Conservation (phyloP, 2,888 invertebrate species). For the Pinctada fucata region DNA sequence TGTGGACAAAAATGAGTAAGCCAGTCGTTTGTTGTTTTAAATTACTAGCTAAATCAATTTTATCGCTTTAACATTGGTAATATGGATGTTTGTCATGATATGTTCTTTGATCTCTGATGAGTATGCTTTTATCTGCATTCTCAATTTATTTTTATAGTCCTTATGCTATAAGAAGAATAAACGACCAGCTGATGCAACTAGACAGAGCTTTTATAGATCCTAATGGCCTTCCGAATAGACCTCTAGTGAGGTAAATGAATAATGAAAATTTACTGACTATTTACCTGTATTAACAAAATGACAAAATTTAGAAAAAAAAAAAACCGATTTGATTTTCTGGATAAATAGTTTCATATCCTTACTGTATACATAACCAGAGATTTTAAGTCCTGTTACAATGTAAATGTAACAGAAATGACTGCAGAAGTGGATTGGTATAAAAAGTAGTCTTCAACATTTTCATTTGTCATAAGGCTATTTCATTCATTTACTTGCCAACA, state of each 20-base stretch:
- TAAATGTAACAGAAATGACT: too few species aligned
- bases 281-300: too few species aligned
- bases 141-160: constrained; percentile 23
- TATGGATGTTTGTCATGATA: too few species aligned
- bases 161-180: constrained; percentile 48
- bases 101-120: too few species aligned
- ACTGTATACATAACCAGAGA: background rate
- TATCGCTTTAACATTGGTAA: background rate
- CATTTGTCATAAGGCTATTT: too few species aligned
- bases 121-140: too few species aligned
- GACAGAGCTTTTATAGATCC: constrained; percentile 57
- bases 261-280: background rate
- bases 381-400: background rate
- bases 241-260: constrained; percentile 16
- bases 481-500: too few species aligned
- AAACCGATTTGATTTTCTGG: background rate
- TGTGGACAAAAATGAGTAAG: constrained; percentile 57
- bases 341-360: background rate
- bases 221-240: constrained; percentile 45
- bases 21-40: constrained; percentile 2
- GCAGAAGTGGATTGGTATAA: too few species aligned
- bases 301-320: background rate
- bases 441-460: too few species aligned
- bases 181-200: constrained; percentile 54
- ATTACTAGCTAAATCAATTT: background rate